Percentiles rank a stretch among this genome's conserved stretches.
Evolutionary conservation across 2,797 vertebrate species (phyloP).

Genomic region (Steatocranus sp.): DNA sequence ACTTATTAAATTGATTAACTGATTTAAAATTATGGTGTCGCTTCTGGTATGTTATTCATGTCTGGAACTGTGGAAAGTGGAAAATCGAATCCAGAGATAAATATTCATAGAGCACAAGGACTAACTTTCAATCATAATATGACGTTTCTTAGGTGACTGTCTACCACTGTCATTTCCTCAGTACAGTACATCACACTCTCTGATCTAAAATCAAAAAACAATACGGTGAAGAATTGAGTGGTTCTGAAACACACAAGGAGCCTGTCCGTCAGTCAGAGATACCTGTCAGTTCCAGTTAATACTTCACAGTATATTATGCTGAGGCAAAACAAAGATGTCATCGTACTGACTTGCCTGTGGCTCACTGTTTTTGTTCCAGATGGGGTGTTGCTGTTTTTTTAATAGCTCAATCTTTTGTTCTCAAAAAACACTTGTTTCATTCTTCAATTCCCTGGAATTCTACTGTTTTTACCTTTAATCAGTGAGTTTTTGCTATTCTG

Average conservation of each 20-base stretch:
- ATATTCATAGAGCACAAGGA: not conserved
- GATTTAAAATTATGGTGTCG: not conserved
- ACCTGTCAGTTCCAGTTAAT: not conserved
- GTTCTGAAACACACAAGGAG: not conserved
- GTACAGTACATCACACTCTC: not conserved
- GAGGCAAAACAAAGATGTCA: not conserved
- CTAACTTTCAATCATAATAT: not conserved
- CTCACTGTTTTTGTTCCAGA: not conserved
- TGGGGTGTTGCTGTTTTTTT: not conserved
- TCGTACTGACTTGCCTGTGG: not conserved
- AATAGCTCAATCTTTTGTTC: not conserved
- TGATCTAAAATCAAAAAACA: not conserved
- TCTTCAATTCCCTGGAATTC: not conserved
- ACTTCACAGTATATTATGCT: not conserved
- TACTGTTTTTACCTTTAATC: not conserved
- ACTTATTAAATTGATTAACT: slow-evolving; percentile 3
- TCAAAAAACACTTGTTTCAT: not conserved
- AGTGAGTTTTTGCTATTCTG: not conserved
- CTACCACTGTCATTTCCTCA: not conserved
- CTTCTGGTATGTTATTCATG: not conserved
- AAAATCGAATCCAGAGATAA: not conserved
- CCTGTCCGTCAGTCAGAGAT: not conserved
- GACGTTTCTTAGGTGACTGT: not conserved
- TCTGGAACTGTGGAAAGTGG: not conserved
- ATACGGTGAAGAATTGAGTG: not conserved